Evolutionary conservation across 2,113 vertebrate species (phyloP).

Genomic region (Spilogale gracilis): DNA sequence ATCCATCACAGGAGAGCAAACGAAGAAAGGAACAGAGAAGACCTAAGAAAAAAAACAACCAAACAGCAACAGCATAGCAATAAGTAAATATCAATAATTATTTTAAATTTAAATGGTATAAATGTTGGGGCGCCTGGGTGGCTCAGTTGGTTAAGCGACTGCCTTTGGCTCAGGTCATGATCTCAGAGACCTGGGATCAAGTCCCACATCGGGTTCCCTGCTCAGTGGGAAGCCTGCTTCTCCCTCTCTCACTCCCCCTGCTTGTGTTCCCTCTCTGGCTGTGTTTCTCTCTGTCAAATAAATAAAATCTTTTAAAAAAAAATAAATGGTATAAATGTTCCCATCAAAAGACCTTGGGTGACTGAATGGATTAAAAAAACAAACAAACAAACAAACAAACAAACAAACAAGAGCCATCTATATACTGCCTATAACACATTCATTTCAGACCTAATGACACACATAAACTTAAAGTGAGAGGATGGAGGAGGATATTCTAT

Average conservation of each 20-base stretch:
- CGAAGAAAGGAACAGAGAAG: background rate
- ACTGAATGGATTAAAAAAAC: background rate
- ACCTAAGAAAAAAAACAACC: background rate
- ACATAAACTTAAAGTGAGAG: background rate
- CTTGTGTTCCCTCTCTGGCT: too few species aligned
- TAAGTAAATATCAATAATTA: background rate
- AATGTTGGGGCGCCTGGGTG: too few species aligned
- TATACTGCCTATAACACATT: background rate
- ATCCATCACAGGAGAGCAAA: background rate
- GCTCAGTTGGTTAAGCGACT: too few species aligned
- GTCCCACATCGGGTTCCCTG: too few species aligned
- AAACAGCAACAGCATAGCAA: background rate
- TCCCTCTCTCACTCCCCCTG: too few species aligned
- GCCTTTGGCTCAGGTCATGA: too few species aligned
- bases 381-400: too few species aligned
- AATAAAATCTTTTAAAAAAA: too few species aligned
- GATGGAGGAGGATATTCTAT: background rate
- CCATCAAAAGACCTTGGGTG: background rate
- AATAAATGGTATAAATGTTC: background rate
- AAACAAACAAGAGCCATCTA: background rate
- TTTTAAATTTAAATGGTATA: background rate
- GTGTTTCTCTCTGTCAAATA: too few species aligned
- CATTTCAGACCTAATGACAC: background rate
- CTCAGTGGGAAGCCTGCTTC: too few species aligned
- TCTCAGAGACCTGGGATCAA: too few species aligned